Evolutionary conservation across 2,888 invertebrate genomes (phyloP), one percentile per base, ranked within the genome.

Genomic region (Cloeon dipterum): DNA sequence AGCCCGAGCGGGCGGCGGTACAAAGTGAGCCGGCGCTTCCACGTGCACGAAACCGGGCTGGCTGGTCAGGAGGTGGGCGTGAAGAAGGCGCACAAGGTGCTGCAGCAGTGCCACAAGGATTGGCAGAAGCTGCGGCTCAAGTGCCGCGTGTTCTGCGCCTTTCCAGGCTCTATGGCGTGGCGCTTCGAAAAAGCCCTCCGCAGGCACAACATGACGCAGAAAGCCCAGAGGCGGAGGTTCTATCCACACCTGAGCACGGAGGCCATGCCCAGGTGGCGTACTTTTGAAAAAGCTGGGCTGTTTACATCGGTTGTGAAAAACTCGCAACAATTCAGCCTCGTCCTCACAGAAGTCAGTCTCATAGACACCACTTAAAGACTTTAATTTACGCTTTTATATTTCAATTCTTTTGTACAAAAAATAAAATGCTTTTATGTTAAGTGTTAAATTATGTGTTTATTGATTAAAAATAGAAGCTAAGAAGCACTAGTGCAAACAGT

Each of bases 171-270:
- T 7, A 7, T 29, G n/a, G 7, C 11, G n/a, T n/a, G 7, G 11
- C 16, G 29, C 8, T 29, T 29, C 29, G 14, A 29, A n/a, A n/a
- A 16, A 5, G 29, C 29, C 7, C n/a, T 29, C 14, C 13, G 16
- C 5, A 29, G 14, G 16, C 29, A 14, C 16, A 14, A 29, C n/a
- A 5, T 29, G n/a, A 14, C 14, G 5, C 29, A 29, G 5, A 29
- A n/a, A n/a, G 10, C 8, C 14, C 7, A 7, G 14, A 29, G 16
- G 29, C 5, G n/a, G 29, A 14, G n/a, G 29, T 29, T 29, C 16
- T 29, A 29, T 29, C 29, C 29, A 29, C 29, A 29, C n/a, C 16
- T 29, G n/a, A 29, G 29, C 16, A 29, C 29, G 11, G 29, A 29
- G 29, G 29, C 29, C 14, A 29, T 29, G 29, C 29, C 29, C 29